Evolutionary conservation across 2,888 invertebrate species (phyloP).

Genomic region (Orthosia incerta): DNA sequence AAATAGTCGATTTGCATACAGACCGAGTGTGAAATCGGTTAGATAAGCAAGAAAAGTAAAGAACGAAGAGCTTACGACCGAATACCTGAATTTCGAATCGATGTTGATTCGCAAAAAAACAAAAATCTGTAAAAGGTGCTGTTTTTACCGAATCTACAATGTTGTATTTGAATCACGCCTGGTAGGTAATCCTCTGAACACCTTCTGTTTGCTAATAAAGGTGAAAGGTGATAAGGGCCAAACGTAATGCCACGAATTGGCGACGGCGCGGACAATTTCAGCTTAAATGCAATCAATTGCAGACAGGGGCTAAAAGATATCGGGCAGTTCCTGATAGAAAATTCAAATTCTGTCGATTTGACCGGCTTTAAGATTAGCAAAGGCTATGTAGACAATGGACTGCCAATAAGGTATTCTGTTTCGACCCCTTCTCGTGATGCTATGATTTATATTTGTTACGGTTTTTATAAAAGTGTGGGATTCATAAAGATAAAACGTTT

Average conservation of each 20-base stretch:
- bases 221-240: conserved; percentile 23
- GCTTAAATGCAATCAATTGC: conserved; percentile 31
- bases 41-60: conserved; percentile 33
- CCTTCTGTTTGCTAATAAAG: conserved; percentile 19
- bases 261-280: not conserved
- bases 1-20: conserved; percentile 50
- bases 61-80: conserved; percentile 10
- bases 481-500: conserved; percentile 10
- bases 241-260: conserved; percentile 2
- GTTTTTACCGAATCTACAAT: conserved; percentile 25
- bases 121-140: not conserved
- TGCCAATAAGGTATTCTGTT: conserved; percentile 20
- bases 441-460: conserved; percentile 22
- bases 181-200: conserved; percentile 30
- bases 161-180: conserved; percentile 43
- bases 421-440: conserved; percentile 5
- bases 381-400: conserved; percentile 28
- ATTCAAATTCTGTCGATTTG: conserved; percentile 27
- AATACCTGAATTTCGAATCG: conserved; percentile 9
- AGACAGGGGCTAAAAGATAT: conserved; percentile 18
- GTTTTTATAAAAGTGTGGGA: conserved; percentile 1
- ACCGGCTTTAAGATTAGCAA: conserved; percentile 20
- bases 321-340: conserved; percentile 23
- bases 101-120: conserved; percentile 5
- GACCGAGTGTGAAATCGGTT: conserved; percentile 50